Percentiles rank a stretch among this genome's conserved stretches.
These are phyloP conservation scores for Cynopterus sphinx DNA, from an alignment of 2,797 vertebrate genomes.

Conservation along the genomic window DNA sequence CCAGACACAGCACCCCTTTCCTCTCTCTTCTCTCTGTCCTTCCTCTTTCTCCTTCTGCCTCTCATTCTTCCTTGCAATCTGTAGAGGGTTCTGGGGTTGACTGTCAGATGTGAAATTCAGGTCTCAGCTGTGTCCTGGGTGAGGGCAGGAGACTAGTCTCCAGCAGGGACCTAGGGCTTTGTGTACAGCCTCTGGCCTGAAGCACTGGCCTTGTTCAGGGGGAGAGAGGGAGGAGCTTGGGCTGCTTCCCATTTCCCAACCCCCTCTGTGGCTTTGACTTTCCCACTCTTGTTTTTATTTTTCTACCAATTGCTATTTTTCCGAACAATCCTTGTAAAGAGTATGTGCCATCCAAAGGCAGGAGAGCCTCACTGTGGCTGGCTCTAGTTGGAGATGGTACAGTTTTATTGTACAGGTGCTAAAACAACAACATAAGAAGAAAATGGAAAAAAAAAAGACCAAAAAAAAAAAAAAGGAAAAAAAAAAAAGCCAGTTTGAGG, in stretches of 20 bases:
- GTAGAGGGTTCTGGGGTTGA: not conserved
- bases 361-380: constrained; percentile 51
- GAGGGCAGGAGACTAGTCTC: not conserved
- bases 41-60: not conserved
- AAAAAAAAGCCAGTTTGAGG: constrained; percentile 80
- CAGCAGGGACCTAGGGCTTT: not conserved
- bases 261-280: constrained; percentile 42
- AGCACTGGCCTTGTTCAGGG: not conserved
- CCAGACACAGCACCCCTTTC: not conserved
- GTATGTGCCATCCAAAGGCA: constrained; percentile 66
- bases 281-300: constrained; percentile 72
- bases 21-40: not conserved
- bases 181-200: not conserved
- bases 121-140: constrained; percentile 4
- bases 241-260: not conserved
- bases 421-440: constrained; percentile 86
- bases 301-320: constrained; percentile 81
- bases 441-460: constrained; percentile 42
- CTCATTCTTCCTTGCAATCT: not conserved
- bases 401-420: constrained; percentile 99
- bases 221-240: constrained; percentile 36
- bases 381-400: constrained; percentile 87
- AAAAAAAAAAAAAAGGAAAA: not conserved
- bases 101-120: constrained; percentile 30
- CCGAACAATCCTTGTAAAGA: constrained; percentile 78